phyloP scores from a whole-genome alignment of 1,140 invertebrate genomes.

The Drosophila erecta region DNA sequence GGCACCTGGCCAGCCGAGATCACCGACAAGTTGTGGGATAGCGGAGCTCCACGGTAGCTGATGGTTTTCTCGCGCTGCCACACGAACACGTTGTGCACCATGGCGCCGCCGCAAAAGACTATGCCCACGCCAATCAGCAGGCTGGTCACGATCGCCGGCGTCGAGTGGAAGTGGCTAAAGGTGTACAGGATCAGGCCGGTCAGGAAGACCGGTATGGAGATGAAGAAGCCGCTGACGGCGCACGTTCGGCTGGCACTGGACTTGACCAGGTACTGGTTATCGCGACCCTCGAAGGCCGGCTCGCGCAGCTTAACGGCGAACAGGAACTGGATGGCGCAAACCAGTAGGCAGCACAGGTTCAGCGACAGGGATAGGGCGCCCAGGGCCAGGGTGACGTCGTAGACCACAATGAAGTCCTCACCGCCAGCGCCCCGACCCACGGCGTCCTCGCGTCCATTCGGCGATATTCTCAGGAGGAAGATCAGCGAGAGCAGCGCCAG shows the following conservation, averaged over 20 bases:
- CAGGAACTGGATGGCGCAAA: slow-evolving; percentile 97
- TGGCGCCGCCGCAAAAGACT: slow-evolving; percentile 95
- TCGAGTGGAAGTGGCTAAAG: slow-evolving; percentile 96
- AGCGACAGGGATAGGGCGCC: slow-evolving; percentile 94
- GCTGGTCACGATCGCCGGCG: slow-evolving; percentile 94
- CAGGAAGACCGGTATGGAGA: slow-evolving; percentile 96
- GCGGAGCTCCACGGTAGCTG: slow-evolving; percentile 84
- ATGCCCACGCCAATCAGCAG: slow-evolving; percentile 95
- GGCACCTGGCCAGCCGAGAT: slow-evolving; percentile 39
- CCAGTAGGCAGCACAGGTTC: slow-evolving; percentile 95
- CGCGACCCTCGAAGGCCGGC: slow-evolving; percentile 88
- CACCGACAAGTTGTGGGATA: slow-evolving; percentile 46
- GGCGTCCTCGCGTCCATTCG: slow-evolving; percentile 85
- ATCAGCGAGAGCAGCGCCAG: slow-evolving; percentile 93
- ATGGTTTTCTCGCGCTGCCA: slow-evolving; percentile 95
- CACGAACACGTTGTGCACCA: slow-evolving; percentile 97
- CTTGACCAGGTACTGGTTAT: slow-evolving; percentile 95
- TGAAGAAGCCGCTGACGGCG: slow-evolving; percentile 95
- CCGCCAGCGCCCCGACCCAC: slow-evolving; percentile 85
- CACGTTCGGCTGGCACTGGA: slow-evolving; percentile 95
- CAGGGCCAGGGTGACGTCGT: slow-evolving; percentile 95
- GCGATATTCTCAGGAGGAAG: slow-evolving; percentile 93
- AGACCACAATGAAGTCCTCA: slow-evolving; percentile 94
- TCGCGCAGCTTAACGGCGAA: slow-evolving; percentile 96
- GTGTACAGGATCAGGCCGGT: slow-evolving; percentile 96